Percentiles rank a stretch among this genome's conserved stretches.
phyloP scores from a whole-genome alignment of 2,888 invertebrate genomes.

The Frankliniella fusca region DNA sequence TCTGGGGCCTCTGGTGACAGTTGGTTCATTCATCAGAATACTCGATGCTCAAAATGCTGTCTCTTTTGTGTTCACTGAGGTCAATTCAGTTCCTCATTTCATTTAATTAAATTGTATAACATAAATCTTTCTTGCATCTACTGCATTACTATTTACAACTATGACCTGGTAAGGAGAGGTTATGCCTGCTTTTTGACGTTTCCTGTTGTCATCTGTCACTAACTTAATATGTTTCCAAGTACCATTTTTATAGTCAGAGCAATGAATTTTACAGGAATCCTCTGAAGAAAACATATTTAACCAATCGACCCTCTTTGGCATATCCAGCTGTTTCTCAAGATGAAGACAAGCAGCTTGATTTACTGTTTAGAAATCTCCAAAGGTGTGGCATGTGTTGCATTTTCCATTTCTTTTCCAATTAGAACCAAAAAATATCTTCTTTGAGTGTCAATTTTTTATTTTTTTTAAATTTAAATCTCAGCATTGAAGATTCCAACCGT shows the following conservation, averaged over 20 bases:
- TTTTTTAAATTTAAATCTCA: slow-evolving; percentile 37
- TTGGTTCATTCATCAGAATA: too few relatives aligned
- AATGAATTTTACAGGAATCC: slow-evolving; percentile 44
- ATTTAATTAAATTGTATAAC: too few relatives aligned
- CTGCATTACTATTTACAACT: not conserved
- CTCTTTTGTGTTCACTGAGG: too few relatives aligned
- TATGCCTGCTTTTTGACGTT: not conserved
- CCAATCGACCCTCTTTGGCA: slow-evolving; percentile 45
- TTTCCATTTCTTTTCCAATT: too few relatives aligned
- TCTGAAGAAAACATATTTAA: slow-evolving; percentile 44
- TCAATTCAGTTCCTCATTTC: too few relatives aligned
- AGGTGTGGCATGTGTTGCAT: slow-evolving; percentile 40
- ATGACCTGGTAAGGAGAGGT: slow-evolving; percentile 30
- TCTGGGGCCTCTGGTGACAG: too few relatives aligned
- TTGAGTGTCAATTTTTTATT: slow-evolving; percentile 17
- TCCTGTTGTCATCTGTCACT: not conserved
- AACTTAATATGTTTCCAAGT: not conserved
- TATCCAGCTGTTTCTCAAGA: slow-evolving; percentile 43
- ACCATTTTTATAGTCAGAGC: not conserved
- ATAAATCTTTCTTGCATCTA: too few relatives aligned
- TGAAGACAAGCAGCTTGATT: slow-evolving; percentile 46
- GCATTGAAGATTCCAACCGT: slow-evolving; percentile 46
- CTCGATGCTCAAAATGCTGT: too few relatives aligned
- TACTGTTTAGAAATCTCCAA: slow-evolving; percentile 46
- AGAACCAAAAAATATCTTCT: not conserved